These are phyloP conservation scores for Sesia bembeciformis DNA, from an alignment of 2,888 invertebrate genomes.

Conservation along the genomic window DNA sequence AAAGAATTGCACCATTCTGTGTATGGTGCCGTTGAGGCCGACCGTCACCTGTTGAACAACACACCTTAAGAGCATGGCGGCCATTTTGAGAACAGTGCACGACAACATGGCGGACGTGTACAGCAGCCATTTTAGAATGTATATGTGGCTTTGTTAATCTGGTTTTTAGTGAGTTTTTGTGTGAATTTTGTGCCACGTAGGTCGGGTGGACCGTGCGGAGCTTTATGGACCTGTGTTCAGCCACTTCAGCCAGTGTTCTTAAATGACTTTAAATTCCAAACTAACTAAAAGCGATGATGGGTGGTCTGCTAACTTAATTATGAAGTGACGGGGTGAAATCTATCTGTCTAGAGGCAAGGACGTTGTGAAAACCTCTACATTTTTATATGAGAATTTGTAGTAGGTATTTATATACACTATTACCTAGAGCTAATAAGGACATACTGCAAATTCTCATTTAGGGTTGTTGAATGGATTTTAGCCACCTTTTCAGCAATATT, in stretches of 20 bases:
- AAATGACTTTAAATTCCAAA: constrained; percentile 25
- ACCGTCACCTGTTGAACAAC: constrained; percentile 77
- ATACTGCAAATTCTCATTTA: constrained; percentile 37
- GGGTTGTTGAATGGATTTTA: constrained; percentile 10
- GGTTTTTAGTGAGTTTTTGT: constrained; percentile 2
- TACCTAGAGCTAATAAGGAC: constrained; percentile 25
- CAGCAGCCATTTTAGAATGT: background rate
- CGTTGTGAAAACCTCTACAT: constrained; percentile 11
- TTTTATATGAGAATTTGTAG: constrained; percentile 31
- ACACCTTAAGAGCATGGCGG: constrained; percentile 60
- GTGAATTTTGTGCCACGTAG: constrained; percentile 9
- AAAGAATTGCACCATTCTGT: constrained; percentile 78
- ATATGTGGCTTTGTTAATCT: constrained; percentile 4
- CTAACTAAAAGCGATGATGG: constrained; percentile 58
- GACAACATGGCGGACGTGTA: constrained; percentile 17
- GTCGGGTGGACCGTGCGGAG: constrained; percentile 34
- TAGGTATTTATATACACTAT: constrained; percentile 16
- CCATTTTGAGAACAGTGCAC: constrained; percentile 31
- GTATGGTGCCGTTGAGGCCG: constrained; percentile 76
- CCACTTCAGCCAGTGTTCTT: constrained; percentile 31
- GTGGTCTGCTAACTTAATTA: constrained; percentile 50
- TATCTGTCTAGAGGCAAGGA: constrained; percentile 35
- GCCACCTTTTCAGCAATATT: constrained; percentile 6
- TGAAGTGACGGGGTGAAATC: constrained; percentile 52
- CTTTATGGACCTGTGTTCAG: constrained; percentile 9